Conservation (phyloP, 2,113 vertebrate genomes). For the Microcebus jonahi region DNA sequence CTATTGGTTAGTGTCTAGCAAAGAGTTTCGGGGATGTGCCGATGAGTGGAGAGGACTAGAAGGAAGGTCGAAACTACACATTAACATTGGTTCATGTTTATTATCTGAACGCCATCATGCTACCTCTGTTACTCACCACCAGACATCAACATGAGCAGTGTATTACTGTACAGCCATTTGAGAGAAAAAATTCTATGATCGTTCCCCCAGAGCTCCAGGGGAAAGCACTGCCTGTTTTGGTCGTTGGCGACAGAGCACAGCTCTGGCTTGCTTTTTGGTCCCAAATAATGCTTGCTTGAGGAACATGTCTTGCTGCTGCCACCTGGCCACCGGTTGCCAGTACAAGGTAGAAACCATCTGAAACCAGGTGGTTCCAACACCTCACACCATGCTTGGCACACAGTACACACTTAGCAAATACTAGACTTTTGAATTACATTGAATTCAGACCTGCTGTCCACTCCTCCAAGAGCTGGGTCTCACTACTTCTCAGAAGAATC, state of each 20-base stretch:
- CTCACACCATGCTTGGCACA: not conserved
- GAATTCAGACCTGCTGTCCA: not conserved
- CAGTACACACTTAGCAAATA: not conserved
- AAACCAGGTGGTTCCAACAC: not conserved
- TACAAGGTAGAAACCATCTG: not conserved
- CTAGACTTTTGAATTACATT: not conserved
- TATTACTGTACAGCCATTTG: not conserved
- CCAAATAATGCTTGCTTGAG: not conserved
- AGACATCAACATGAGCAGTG: not conserved
- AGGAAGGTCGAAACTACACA: not conserved
- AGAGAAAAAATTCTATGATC: not conserved
- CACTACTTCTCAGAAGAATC: not conserved
- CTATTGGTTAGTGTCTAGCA: not conserved
- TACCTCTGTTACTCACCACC: not conserved
- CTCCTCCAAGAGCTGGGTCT: not conserved
- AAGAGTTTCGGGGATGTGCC: not conserved
- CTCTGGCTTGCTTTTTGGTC: not conserved
- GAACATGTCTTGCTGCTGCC: not conserved
- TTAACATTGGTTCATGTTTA: not conserved
- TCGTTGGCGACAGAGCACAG: not conserved
- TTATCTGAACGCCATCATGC: not conserved
- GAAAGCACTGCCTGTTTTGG: not conserved
- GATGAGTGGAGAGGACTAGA: not conserved
- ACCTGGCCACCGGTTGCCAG: not conserved
- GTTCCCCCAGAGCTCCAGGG: not conserved